Conservation (phyloP, 1,140 invertebrate species). For the Dreissena rostriformis region DNA sequence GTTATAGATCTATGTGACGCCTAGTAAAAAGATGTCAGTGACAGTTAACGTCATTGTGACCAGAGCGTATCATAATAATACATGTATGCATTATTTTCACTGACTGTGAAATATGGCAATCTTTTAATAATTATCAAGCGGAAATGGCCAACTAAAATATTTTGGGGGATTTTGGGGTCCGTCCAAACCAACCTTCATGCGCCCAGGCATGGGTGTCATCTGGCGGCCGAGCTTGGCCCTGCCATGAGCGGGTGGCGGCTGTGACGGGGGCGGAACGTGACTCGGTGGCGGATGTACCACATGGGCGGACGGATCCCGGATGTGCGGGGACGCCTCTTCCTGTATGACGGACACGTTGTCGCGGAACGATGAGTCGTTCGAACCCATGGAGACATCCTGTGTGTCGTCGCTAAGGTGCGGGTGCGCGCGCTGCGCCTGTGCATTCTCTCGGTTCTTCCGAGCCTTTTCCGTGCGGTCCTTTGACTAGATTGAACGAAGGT, state of each 20-base stretch:
- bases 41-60: no score
- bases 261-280: slow-evolving; percentile 36
- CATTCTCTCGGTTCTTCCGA: slow-evolving; percentile 48
- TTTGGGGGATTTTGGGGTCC: no score
- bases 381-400: slow-evolving; percentile 36
- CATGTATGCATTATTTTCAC: no score
- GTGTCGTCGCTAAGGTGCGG: slow-evolving; percentile 34
- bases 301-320: neutral
- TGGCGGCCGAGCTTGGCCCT: slow-evolving; percentile 43
- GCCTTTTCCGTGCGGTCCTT: slow-evolving; percentile 41
- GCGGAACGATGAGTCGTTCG: slow-evolving; percentile 33
- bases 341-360: slow-evolving; percentile 12
- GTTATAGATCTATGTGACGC: no score
- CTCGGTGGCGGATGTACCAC: slow-evolving; percentile 3
- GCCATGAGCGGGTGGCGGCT: slow-evolving; percentile 29
- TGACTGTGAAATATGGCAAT: no score
- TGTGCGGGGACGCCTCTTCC: slow-evolving; percentile 22
- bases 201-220: slow-evolving; percentile 52
- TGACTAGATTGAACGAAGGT: neutral
- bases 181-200: slow-evolving; percentile 15
- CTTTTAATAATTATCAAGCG: no score
- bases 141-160: no score
- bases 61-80: no score
- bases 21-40: no score
- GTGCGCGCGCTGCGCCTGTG: slow-evolving; percentile 27